Base-by-base conservation (phyloP, 2,888 invertebrate species). In the Scotopteryx bipunctaria region DNA sequence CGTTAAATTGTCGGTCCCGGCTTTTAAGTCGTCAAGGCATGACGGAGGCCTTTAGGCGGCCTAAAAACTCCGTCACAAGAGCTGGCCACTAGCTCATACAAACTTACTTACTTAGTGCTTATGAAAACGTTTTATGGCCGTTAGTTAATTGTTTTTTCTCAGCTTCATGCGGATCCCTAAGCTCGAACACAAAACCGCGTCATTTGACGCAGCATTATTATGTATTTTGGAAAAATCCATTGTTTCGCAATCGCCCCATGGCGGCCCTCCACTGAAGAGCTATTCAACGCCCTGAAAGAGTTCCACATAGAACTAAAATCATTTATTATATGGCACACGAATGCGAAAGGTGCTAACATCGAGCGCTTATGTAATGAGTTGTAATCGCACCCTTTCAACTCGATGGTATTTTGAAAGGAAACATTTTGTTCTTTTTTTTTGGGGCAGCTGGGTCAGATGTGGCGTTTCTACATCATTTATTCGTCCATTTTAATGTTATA, bases 211-310 rank as follows among this genome's bases (percentile, higher is more conserved):
- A 74, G 76, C 81, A 83, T 87, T 89, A 88, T 89, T 88, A 88
- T 88, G 87, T 88, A 88, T 90, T 90, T 89, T 81, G 87, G 83
- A 86, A 86, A 83, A 86, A 79, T 80, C 82, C 67, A 87, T 89
- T 90, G 89, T 90, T 87, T 88, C 78, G 81, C 86, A 83, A 89
- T 89, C 89, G 83, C 85, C 86, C 85, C 85, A 83, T 73, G 58
- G 69, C 35, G 44, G 76, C 74, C 57, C 86, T 85, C 67, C 76
- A 75, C 60, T 83, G 66, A 64, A 86, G 86, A 71, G 70, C 70
- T 72, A 79, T 82, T 79, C 78, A 82, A 75, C 74, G 73, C 73
- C 61, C 62, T 62, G 56, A 52, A 59, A 59, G 60, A 57, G 55
- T 76, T 71, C 75, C 75, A 78, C 78, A 75, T 69, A 70, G 69